Evolutionary conservation across 2,113 vertebrate species (phyloP), one percentile per base, ranked within the genome.

Genomic region (Nerophis ophidion): DNA sequence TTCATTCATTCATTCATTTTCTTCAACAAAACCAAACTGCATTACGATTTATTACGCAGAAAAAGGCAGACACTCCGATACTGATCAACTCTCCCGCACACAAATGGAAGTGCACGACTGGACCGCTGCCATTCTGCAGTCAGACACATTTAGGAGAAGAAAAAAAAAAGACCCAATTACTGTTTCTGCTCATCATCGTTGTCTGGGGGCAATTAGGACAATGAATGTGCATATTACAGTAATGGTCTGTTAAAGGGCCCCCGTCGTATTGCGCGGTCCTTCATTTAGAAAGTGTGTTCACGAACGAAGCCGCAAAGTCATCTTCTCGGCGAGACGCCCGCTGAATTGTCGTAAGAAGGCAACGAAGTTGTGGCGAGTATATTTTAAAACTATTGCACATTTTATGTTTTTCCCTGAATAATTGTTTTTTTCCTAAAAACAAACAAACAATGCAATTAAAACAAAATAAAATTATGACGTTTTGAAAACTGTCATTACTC

Each of bases 151-250:
- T 44, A 26, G 26, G 26, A 26, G 26, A 6, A 14, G 16, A 48
- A 1, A 26, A 49, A 33, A 11, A 55, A 55, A 38, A 36, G 4
- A 55, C 10, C 35, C 7, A 16, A 55, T 55, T 38, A 55, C 53
- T 40, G 8, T 1, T 40, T 40, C 15, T 55, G 35, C 53, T 55
- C 53, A 55, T 55, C 53, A 40, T 40, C 34, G 17, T 38, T 55
- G 53, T 38, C 53, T 55, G 5, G 35, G 53, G 15, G 35, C 53
- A 55, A 55, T 55, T 55, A 55, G 1, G 15, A 55, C 9, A 40
- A 55, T 55, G 35, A 40, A 38, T 55, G 53, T 17, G 15, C 35
- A 55, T 55, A 55, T 40, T 55, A 38, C 35, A 16, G n/a, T 55
- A 17, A 55, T 55, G 53, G 8, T 11, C 15, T 40, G 53, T 55